Base-by-base conservation (phyloP, 2,888 invertebrate genomes). In the Chrysodeixis includens region DNA sequence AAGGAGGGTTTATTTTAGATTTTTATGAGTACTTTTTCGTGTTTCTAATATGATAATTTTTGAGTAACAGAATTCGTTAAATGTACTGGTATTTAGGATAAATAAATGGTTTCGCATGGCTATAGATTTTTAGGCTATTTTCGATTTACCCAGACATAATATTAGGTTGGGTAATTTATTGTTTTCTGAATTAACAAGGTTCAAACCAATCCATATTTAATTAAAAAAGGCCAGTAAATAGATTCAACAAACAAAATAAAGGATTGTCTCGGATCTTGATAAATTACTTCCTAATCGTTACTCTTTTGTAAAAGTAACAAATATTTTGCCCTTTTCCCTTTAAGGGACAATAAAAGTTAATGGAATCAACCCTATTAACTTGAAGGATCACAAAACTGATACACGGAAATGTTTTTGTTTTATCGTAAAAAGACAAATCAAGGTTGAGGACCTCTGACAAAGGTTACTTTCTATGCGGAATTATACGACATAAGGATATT, bases 321-420 rank as follows among this genome's bases (percentile, higher is more conserved):
- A 18, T 49, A 49, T 49, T 49, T 49, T 49, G n/a, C 20, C 46
- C 8, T 49, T 46, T 49, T 49, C 18, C 46, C 10, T 46, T 20
- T 49, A 9, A 18, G 46, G 46, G 18, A 49, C 46, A 10, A 18
- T 49, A 49, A 49, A 49, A 49, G 46, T 49, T 49, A 20, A 49
- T 49, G 20, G 46, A 20, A 20, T 49, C 46, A 20, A 20, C 46
- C 4, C 46, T 49, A 49, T 20, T 49, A 49, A 49, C 46, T 18
- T 18, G 40, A 49, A 49, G 18, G 9, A 49, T 49, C 46, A 10
- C 46, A 40, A 18, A 49, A 49, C 46, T 49, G 20, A 49, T 20
- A 49, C 12, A 49, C 18, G 46, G 20, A 20, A 49, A 20, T 20
- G 20, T 49, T 49, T 49, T 49, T 18, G 20, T 18, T 20, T 20